phyloP scores from a whole-genome alignment of 1,140 invertebrate species.

The Anagrus nilaparvatae region DNA sequence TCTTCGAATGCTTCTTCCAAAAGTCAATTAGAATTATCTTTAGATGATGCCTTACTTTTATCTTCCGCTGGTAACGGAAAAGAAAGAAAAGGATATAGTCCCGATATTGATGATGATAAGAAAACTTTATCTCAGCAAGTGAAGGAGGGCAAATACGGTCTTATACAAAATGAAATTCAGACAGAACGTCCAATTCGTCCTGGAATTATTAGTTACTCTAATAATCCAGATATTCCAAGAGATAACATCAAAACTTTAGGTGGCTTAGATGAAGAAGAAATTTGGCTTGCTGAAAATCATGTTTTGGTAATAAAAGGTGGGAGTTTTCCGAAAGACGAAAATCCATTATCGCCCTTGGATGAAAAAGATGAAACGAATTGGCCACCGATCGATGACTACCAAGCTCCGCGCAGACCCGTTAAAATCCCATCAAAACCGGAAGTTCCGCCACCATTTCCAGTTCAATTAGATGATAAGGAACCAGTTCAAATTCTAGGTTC shows the following conservation, averaged over 20 bases:
- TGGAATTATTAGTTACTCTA: slow-evolving; percentile 68
- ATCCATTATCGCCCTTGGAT: slow-evolving; percentile 31
- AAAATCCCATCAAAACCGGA: slow-evolving; percentile 63
- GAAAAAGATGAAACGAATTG: slow-evolving; percentile 37
- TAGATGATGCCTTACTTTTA: slow-evolving; percentile 48
- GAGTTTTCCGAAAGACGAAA: slow-evolving; percentile 46
- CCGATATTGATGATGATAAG: slow-evolving; percentile 60
- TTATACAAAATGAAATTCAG: slow-evolving; percentile 78
- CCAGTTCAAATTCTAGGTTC: slow-evolving; percentile 63
- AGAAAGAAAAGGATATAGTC: slow-evolving; percentile 39
- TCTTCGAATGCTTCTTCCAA: background rate
- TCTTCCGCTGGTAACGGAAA: slow-evolving; percentile 55
- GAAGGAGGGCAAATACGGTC: slow-evolving; percentile 77
- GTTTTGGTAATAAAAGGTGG: slow-evolving; percentile 74
- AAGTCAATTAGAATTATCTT: slow-evolving; percentile 25
- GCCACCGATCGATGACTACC: slow-evolving; percentile 72
- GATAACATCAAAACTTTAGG: slow-evolving; percentile 70
- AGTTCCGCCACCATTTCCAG: slow-evolving; percentile 80
- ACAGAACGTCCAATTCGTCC: slow-evolving; percentile 54
- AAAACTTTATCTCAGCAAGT: slow-evolving; percentile 78
- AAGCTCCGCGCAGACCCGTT: slow-evolving; percentile 67
- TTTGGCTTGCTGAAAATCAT: slow-evolving; percentile 83
- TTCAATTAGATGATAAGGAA: slow-evolving; percentile 69
- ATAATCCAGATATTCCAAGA: slow-evolving; percentile 65
- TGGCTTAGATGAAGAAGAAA: slow-evolving; percentile 71